Evolutionary conservation across 2,113 vertebrate genomes (phyloP).

Genomic region (Halichoeres trimaculatus): DNA sequence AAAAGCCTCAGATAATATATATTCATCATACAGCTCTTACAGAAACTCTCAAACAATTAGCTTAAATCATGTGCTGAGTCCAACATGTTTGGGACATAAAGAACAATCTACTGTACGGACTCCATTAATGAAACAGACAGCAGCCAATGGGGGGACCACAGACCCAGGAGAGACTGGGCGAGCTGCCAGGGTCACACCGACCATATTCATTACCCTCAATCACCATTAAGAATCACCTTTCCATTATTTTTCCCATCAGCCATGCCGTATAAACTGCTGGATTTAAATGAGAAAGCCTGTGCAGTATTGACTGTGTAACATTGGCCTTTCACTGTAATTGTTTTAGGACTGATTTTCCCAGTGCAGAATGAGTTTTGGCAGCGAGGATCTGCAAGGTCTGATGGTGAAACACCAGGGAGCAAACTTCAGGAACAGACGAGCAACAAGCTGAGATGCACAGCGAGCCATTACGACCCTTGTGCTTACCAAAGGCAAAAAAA

Average conservation of each 20-base stretch:
- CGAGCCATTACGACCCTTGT: slow-evolving; percentile 64
- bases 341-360: slow-evolving; percentile 62
- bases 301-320: slow-evolving; percentile 63
- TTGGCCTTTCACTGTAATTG: slow-evolving; percentile 71
- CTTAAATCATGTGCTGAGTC: not conserved
- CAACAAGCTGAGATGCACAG: slow-evolving; percentile 64
- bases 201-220: slow-evolving; percentile 73
- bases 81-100: slow-evolving; percentile 9
- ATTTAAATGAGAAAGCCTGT: slow-evolving; percentile 68
- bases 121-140: slow-evolving; percentile 19
- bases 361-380: slow-evolving; percentile 54
- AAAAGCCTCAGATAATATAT: no score
- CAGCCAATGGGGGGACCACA: slow-evolving; percentile 34
- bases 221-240: slow-evolving; percentile 63
- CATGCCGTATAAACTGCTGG: slow-evolving; percentile 58
- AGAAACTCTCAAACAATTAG: slow-evolving; percentile 1
- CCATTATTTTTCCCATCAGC: slow-evolving; percentile 65
- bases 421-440: slow-evolving; percentile 60
- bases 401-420: slow-evolving; percentile 52
- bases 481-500: slow-evolving; percentile 73
- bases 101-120: slow-evolving; percentile 2
- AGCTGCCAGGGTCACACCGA: slow-evolving; percentile 65
- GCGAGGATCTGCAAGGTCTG: slow-evolving; percentile 43
- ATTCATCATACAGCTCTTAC: not conserved
- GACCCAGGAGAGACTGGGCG: slow-evolving; percentile 60